Evolutionary conservation across 2,888 invertebrate genomes (phyloP).

Genomic region (Zygothrica quintamaculata): DNA sequence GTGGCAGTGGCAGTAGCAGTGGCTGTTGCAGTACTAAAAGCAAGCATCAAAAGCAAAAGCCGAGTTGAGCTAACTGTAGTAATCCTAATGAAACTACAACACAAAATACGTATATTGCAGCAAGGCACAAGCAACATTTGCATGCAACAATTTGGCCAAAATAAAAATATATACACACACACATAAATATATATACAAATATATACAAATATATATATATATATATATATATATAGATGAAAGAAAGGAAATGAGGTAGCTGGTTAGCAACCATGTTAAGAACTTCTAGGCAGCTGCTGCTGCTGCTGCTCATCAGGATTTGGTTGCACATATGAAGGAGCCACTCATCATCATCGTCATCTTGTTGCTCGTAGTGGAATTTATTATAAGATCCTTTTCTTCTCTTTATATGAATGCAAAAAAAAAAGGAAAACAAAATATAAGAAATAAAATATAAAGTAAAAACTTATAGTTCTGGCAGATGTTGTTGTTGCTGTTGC

Average conservation of each 20-base stretch:
- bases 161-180: constrained; percentile 13
- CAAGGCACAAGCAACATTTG: constrained; percentile 59
- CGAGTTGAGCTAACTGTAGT: constrained; percentile 68
- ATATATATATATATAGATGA: neutral
- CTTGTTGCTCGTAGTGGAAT: constrained; percentile 74
- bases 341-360: constrained; percentile 60
- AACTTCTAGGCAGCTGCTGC: constrained; percentile 46
- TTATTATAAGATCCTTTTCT: constrained; percentile 78
- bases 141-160: constrained; percentile 76
- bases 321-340: constrained; percentile 50
- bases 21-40: constrained; percentile 5
- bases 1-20: constrained; percentile 3
- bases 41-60: neutral
- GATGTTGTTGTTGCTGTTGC: constrained; percentile 25
- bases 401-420: constrained; percentile 67
- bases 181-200: too few relatives aligned
- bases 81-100: constrained; percentile 80
- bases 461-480: constrained; percentile 42
- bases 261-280: constrained; percentile 14
- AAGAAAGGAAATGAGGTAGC: neutral
- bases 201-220: too few relatives aligned
- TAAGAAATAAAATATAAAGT: too few relatives aligned
- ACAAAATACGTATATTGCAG: constrained; percentile 60
- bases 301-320: constrained; percentile 41
- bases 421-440: constrained; percentile 30